These are phyloP conservation scores for Iphiclides podalirius DNA, from an alignment of 2,888 invertebrate species.

Conservation along the genomic window DNA sequence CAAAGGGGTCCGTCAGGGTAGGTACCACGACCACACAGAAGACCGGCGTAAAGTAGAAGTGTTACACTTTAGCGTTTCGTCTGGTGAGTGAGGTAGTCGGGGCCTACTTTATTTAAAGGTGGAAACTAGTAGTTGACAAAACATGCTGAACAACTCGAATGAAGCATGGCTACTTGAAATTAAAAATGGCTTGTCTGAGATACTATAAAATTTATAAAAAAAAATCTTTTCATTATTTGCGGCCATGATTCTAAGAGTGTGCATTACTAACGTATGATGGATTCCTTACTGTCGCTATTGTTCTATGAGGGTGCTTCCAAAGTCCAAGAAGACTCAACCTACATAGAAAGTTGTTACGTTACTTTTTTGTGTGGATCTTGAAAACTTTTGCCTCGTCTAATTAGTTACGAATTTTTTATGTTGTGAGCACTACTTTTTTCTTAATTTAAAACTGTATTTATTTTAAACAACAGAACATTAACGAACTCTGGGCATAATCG, in stretches of 20 bases:
- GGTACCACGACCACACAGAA: too few species aligned
- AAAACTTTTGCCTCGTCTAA: slow-evolving; percentile 11
- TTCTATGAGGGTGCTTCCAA: slow-evolving; percentile 35
- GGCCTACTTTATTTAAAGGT: too few species aligned
- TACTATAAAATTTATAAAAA: too few species aligned
- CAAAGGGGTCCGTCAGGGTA: too few species aligned
- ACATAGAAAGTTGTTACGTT: slow-evolving; percentile 26
- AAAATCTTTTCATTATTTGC: too few species aligned
- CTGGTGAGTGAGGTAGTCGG: too few species aligned
- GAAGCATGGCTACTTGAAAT: too few species aligned
- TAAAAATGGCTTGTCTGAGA: too few species aligned
- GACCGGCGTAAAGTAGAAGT: too few species aligned
- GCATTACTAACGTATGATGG: slow-evolving; percentile 18
- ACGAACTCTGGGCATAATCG: not conserved
- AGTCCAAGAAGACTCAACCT: slow-evolving; percentile 29
- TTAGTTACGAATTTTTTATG: slow-evolving; percentile 22
- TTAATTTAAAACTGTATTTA: slow-evolving; percentile 2
- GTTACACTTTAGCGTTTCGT: too few species aligned
- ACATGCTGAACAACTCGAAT: too few species aligned
- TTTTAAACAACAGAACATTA: slow-evolving; percentile 4
- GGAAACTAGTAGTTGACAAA: too few species aligned
- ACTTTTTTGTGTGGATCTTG: slow-evolving; percentile 24
- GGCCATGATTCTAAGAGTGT: slow-evolving; percentile 10
- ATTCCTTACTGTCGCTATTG: slow-evolving; percentile 38
- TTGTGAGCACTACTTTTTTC: not conserved